Conservation (phyloP, 2,888 invertebrate genomes). For the Drosophila maculinotata region DNA sequence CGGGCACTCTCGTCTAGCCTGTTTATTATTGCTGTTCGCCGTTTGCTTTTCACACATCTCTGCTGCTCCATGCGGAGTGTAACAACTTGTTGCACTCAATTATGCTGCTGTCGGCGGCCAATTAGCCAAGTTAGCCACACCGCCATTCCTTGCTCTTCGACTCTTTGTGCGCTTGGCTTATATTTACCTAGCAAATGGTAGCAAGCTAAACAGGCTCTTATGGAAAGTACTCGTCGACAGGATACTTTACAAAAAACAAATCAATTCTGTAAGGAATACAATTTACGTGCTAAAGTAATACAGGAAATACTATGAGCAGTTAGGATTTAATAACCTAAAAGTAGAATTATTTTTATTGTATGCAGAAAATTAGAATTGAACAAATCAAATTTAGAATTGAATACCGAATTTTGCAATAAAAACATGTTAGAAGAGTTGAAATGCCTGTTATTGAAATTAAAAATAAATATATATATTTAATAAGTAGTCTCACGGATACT, state of each 20-base stretch:
- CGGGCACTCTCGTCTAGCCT: too few relatives aligned
- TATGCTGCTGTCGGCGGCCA: constrained; percentile 40
- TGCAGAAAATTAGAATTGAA: too few relatives aligned
- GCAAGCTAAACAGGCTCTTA: neutral
- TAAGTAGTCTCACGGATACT: too few relatives aligned
- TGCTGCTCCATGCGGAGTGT: constrained; percentile 1
- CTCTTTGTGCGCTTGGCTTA: neutral
- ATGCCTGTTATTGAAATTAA: too few relatives aligned
- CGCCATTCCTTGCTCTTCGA: constrained; percentile 9
- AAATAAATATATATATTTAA: too few relatives aligned
- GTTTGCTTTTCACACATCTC: constrained; percentile 43
- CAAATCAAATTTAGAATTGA: too few relatives aligned
- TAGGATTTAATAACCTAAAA: too few relatives aligned
- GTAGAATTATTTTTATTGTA: too few relatives aligned
- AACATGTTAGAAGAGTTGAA: too few relatives aligned
- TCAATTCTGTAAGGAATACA: neutral
- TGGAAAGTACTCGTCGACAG: neutral
- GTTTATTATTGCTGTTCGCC: constrained; percentile 26
- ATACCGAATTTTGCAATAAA: too few relatives aligned
- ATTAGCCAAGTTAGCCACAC: constrained; percentile 35
- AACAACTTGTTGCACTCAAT: constrained; percentile 66
- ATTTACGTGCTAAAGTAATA: too few relatives aligned
- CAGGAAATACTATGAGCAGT: too few relatives aligned
- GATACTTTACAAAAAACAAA: neutral
- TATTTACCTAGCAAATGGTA: constrained; percentile 10